Evolutionary conservation across 2,113 vertebrate genomes (phyloP), one percentile per base, ranked within the genome.

Genomic region (Gymnarchus niloticus): DNA sequence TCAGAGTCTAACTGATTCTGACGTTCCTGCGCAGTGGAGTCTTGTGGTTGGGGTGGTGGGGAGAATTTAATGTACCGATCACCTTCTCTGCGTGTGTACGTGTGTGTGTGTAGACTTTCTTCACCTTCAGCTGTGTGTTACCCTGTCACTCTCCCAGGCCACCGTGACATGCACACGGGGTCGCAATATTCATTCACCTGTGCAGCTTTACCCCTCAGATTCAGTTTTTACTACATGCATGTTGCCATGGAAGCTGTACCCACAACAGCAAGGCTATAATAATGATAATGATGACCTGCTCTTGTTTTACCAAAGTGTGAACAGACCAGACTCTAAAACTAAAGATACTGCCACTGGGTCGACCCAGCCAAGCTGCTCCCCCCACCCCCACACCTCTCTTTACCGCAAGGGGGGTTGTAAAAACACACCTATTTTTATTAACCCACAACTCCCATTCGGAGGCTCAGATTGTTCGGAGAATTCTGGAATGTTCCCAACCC

Each of bases 171-270:
- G 54, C 69, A 28, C 54, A 28, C 73, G 73, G 59, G 23, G 52
- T 48, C 49, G 1, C 81, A 52, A 56, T 87, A 86, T 90, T 90
- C 89, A 88, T 87, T 91, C 88, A 88, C 86, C 88, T 88, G 73
- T 89, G 87, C 85, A 48, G 91, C 87, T 91, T 92, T 92, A 92
- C 91, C 89, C 89, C 87, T 91, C 90, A 17, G 52, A 6, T 37
- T 12, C 28, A 3, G 14, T 37, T 52, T 82, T 52, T 82, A 48
- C 48, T 33, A 54, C 51, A 33, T 2, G 5, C 48, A 6, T 1
- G 51, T 82, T 82, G 80, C 51, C 48, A 54, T 54, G 28, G 51
- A n/a, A 54, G 48, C 48, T 28, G 6, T n/a, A 54, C n/a, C 80
- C 23, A 52, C 80, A 52, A 52, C 23, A 52, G n/a, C 23, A 81